phyloP scores from a whole-genome alignment of 2,113 vertebrate genomes.

The Corvus cornix region DNA sequence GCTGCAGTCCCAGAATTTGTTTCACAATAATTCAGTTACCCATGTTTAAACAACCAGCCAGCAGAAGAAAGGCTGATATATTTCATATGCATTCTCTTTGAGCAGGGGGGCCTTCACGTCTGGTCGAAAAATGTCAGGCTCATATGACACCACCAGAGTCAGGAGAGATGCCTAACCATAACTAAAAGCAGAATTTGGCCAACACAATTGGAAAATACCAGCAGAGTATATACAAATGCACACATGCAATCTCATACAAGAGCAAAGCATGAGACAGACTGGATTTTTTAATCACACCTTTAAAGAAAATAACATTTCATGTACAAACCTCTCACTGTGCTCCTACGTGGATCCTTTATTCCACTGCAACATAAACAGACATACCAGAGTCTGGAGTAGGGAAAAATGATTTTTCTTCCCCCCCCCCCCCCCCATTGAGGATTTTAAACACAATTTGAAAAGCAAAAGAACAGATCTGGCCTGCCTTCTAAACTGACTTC shows the following conservation, averaged over 20 bases:
- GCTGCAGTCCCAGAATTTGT: conserved; percentile 59
- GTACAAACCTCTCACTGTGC: neutral
- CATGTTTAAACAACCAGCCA: conserved; percentile 61
- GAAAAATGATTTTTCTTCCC: neutral
- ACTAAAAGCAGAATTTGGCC: conserved; percentile 65
- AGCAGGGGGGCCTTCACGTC: conserved; percentile 57
- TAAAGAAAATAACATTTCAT: neutral
- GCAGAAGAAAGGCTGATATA: conserved; percentile 57
- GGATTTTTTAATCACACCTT: conserved; percentile 50
- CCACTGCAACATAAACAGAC: neutral
- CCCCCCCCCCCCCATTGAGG: fast-evolving
- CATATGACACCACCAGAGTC: conserved; percentile 58
- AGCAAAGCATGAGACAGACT: conserved; percentile 3
- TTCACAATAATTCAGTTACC: conserved; percentile 68
- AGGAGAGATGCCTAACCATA: conserved; percentile 64
- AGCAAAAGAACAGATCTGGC: neutral
- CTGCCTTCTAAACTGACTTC: neutral
- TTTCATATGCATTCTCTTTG: conserved; percentile 59
- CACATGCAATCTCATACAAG: conserved; percentile 8
- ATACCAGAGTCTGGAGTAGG: neutral
- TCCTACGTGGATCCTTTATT: neutral
- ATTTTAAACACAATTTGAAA: conserved; percentile 15
- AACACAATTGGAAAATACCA: conserved; percentile 64
- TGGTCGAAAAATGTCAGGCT: conserved; percentile 62
- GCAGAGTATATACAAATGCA: conserved; percentile 47